A percentile compares a stretch with the other conserved stretches of the same genome.
phyloP scores from a whole-genome alignment of 2,113 vertebrate genomes.

The Chaetodon trifascialis region DNA sequence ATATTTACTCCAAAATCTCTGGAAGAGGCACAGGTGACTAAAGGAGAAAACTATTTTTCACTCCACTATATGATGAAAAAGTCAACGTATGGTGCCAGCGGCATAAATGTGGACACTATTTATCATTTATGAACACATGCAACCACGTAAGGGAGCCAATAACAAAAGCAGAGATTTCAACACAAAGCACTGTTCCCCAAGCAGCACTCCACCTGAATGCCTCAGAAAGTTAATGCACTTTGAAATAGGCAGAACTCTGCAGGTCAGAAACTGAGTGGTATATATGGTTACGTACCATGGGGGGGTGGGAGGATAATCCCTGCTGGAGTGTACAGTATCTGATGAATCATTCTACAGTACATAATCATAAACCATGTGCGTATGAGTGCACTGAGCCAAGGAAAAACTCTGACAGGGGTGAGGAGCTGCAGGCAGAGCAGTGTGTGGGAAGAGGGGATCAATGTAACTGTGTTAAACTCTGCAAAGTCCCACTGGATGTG shows the following conservation, averaged over 20 bases:
- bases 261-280: conserved; percentile 37
- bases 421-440: conserved; percentile 52
- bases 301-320: conserved; percentile 25
- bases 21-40: neutral
- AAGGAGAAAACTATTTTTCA: neutral
- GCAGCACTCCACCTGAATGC: conserved; percentile 16
- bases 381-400: conserved; percentile 41
- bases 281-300: conserved; percentile 11
- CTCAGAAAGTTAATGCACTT: conserved; percentile 24
- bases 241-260: conserved; percentile 4
- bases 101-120: neutral
- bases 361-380: conserved; percentile 62
- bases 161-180: conserved; percentile 6
- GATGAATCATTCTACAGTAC: conserved; percentile 64
- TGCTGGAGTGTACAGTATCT: conserved; percentile 52
- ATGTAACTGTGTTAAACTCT: conserved; percentile 53
- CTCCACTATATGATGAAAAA: neutral
- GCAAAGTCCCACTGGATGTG: conserved; percentile 52
- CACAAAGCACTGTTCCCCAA: neutral
- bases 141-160: neutral
- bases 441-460: conserved; percentile 53
- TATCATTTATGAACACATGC: neutral
- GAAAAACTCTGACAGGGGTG: conserved; percentile 44
- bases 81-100: neutral
- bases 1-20: neutral